Evolutionary conservation across 2,797 vertebrate species (phyloP).

Genomic region (Phalanger gymnotis): DNA sequence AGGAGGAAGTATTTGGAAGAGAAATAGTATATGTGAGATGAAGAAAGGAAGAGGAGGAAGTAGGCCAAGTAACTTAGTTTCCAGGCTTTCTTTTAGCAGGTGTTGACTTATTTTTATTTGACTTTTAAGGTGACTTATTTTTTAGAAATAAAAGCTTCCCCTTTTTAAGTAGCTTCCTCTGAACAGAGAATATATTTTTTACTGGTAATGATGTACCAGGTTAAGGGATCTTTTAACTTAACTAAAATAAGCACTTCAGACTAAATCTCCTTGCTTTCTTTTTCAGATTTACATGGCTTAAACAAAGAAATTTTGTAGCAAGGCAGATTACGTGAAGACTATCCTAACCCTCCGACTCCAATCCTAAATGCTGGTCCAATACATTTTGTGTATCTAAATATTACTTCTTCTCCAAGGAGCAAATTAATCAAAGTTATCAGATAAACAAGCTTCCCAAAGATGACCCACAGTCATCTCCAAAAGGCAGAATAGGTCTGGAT

Average conservation of each 20-base stretch:
- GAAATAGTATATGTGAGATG: too few relatives aligned
- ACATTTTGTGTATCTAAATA: not conserved
- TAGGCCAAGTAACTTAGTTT: too few relatives aligned
- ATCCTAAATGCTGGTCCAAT: not conserved
- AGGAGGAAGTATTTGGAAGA: too few relatives aligned
- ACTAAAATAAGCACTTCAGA: not conserved
- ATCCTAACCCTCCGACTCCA: too few relatives aligned
- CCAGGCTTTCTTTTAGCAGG: conserved; percentile 31
- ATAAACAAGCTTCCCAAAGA: conserved; percentile 11
- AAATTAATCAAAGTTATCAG: conserved; percentile 9
- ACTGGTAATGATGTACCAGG: not conserved
- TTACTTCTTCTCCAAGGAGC: conserved; percentile 5
- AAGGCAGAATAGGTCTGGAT: conserved; percentile 25
- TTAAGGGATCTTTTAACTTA: conserved; percentile 5
- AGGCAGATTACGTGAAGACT: too few relatives aligned
- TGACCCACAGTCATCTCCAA: not conserved
- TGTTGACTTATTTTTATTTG: conserved; percentile 40
- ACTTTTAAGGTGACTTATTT: conserved; percentile 44
- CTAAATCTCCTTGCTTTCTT: too few relatives aligned
- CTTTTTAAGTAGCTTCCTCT: conserved; percentile 41
- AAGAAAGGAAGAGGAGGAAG: too few relatives aligned
- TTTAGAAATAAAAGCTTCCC: conserved; percentile 53
- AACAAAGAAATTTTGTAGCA: too few relatives aligned
- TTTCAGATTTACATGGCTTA: too few relatives aligned
- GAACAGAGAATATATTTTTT: conserved; percentile 21